A percentile compares a stretch with the other conserved stretches of the same genome.
Conservation (phyloP, 2,888 invertebrate genomes). For the Troglohyphantes excavatus region DNA sequence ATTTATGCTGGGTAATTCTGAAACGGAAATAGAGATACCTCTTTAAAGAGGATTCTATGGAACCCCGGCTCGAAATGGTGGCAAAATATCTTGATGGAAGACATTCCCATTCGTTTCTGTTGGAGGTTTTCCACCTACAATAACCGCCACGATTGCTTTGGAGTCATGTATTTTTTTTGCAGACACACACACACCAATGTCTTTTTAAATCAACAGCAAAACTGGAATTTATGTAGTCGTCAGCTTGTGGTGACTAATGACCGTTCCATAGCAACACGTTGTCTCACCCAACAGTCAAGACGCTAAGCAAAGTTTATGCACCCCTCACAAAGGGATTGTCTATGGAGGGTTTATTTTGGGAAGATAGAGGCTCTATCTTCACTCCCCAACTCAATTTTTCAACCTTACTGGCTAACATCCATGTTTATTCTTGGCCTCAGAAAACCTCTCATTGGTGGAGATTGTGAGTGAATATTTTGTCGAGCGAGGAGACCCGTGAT, state of each 20-base stretch:
- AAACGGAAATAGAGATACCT: constrained; percentile 64
- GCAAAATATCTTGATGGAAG: constrained; percentile 73
- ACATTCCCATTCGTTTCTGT: constrained; percentile 62
- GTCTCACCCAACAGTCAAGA: constrained; percentile 64
- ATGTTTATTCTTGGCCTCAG: constrained; percentile 61
- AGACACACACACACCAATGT: constrained; percentile 35
- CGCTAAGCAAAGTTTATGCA: constrained; percentile 76
- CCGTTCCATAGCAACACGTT: constrained; percentile 69
- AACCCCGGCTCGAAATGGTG: constrained; percentile 39
- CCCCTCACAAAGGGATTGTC: constrained; percentile 65
- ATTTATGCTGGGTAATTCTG: constrained; percentile 60
- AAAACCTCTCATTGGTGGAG: constrained; percentile 52
- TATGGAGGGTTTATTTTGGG: constrained; percentile 65
- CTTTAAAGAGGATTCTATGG: constrained; percentile 50
- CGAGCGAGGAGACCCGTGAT: constrained; percentile 37
- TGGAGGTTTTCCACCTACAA: constrained; percentile 63
- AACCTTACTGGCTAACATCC: constrained; percentile 70
- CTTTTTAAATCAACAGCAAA: constrained; percentile 65
- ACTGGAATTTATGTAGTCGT: constrained; percentile 76
- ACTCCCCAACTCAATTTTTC: constrained; percentile 60
- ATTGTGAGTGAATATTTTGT: constrained; percentile 42
- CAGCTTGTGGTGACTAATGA: constrained; percentile 73
- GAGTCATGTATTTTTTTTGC: constrained; percentile 57
- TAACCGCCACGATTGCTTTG: constrained; percentile 63
- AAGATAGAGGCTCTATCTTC: constrained; percentile 36